Percentiles rank a stretch among this genome's conserved stretches.
Evolutionary conservation across 2,888 invertebrate species (phyloP).

Genomic region (Orthosia gracilis): DNA sequence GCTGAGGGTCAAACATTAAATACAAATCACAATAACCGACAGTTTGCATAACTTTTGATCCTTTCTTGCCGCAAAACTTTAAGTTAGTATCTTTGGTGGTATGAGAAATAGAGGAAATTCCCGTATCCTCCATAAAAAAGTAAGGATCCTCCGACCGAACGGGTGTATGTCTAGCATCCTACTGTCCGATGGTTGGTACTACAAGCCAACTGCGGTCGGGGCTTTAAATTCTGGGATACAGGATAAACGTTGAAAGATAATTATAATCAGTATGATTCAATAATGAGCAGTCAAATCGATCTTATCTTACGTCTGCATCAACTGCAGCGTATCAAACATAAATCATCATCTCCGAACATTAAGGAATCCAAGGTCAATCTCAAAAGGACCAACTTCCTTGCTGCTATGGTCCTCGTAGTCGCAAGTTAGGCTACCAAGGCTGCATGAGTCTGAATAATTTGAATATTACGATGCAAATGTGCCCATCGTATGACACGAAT

Average conservation of each 20-base stretch:
- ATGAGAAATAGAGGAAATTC: too few species aligned
- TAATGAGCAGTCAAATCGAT: not conserved
- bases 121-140: not conserved
- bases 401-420: conserved; percentile 50
- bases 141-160: not conserved
- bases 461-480: conserved; percentile 64
- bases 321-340: conserved; percentile 4
- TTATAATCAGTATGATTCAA: not conserved
- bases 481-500: conserved; percentile 57
- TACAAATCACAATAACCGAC: not conserved
- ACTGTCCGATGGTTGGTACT: not conserved
- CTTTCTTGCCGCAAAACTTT: not conserved
- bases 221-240: not conserved
- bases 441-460: conserved; percentile 52
- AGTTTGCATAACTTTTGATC: not conserved
- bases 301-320: conserved; percentile 23
- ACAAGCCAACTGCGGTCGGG: not conserved
- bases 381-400: conserved; percentile 63
- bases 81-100: not conserved
- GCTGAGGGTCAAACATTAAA: not conserved
- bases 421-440: conserved; percentile 63
- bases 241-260: not conserved
- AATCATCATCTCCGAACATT: conserved; percentile 25
- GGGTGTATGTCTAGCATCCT: not conserved
- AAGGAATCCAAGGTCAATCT: conserved; percentile 51